A percentile compares a stretch with the other conserved stretches of the same genome.
Evolutionary conservation across 2,113 vertebrate genomes (phyloP).

Genomic region (Ellobius talpinus): DNA sequence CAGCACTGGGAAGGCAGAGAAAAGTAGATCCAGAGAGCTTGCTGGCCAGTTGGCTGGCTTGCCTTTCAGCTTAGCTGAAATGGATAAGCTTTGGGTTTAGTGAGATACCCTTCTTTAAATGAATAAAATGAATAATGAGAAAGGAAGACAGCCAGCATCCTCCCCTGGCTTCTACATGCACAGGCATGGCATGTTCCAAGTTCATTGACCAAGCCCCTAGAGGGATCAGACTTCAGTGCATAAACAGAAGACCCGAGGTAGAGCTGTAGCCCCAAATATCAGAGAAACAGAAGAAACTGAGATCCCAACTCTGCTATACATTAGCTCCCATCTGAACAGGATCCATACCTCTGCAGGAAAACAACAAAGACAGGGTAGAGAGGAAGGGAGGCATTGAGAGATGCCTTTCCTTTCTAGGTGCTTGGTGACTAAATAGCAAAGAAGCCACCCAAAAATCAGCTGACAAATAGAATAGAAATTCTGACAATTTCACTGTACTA

Average conservation of each 20-base stretch:
- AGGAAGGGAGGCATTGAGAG: neutral
- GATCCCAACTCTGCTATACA: neutral
- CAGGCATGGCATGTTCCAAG: neutral
- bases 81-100: neutral
- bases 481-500: neutral
- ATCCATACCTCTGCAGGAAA: neutral
- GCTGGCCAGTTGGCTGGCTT: too few species aligned
- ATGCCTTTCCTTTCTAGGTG: neutral
- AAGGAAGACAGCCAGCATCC: neutral
- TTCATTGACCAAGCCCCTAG: neutral
- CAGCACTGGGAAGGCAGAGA: neutral
- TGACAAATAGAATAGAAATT: neutral
- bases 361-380: neutral
- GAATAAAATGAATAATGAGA: neutral
- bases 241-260: neutral
- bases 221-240: neutral
- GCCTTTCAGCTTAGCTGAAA: neutral
- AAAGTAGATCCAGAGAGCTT: neutral
- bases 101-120: neutral
- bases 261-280: neutral
- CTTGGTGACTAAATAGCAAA: neutral
- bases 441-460: neutral
- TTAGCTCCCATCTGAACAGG: neutral
- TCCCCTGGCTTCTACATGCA: neutral
- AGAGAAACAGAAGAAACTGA: neutral